Conservation (phyloP, 2,888 invertebrate species). For the Cerastis rubricosa region DNA sequence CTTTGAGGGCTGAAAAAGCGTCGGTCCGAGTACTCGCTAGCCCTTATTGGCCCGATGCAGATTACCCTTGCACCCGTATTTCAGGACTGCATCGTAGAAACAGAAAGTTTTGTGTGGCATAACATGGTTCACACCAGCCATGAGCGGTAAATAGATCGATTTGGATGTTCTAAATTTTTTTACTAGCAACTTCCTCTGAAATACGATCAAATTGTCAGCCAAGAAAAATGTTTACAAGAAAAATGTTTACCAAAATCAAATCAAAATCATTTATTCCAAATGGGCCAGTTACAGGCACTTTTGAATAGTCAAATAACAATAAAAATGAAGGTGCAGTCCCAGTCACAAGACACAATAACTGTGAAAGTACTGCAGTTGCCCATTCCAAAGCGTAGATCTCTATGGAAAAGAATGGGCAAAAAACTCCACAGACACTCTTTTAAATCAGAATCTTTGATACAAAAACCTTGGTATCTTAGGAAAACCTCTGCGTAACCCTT, state of each 20-base stretch:
- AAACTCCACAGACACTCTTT: too few species aligned
- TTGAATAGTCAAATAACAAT: too few species aligned
- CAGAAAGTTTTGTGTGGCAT: not conserved
- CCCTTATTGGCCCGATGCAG: constrained; percentile 6
- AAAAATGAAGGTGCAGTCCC: too few species aligned
- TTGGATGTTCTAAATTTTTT: not conserved
- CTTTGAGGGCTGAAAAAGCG: not conserved
- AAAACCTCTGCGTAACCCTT: not conserved
- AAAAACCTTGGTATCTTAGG: too few species aligned
- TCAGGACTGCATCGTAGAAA: not conserved
- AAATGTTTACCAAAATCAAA: too few species aligned
- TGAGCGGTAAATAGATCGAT: not conserved
- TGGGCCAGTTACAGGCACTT: too few species aligned
- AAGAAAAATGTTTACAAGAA: not conserved
- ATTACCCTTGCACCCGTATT: not conserved
- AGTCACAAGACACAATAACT: too few species aligned
- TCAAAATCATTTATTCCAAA: too few species aligned
- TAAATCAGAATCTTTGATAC: too few species aligned
- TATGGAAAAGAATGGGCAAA: too few species aligned
- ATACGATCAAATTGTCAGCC: not conserved
- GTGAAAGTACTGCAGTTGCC: too few species aligned
- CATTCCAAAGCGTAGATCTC: too few species aligned
- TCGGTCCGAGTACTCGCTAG: not conserved
- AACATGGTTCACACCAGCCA: not conserved
- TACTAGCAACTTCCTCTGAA: not conserved